A percentile compares a stretch with the other conserved stretches of the same genome.
Conservation (phyloP, 2,888 invertebrate genomes). For the Invenusta paracnida region DNA sequence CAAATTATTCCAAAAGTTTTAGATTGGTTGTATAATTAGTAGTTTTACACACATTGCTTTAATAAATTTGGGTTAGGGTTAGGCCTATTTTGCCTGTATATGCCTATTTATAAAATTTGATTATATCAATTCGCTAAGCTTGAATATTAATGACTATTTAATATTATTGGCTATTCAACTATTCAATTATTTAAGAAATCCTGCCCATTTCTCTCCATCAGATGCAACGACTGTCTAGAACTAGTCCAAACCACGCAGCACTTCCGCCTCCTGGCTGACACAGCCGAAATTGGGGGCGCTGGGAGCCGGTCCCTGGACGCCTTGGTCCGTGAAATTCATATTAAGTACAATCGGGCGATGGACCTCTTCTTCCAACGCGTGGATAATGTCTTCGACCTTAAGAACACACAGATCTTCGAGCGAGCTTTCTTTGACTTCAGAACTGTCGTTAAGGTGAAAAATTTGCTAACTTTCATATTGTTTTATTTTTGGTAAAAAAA, state of each 20-base stretch:
- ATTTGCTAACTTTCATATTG: no score
- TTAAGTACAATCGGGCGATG: constrained; percentile 55
- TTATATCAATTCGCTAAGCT: no score
- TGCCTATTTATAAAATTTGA: no score
- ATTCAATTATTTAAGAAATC: no score
- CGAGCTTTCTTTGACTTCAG: constrained; percentile 58
- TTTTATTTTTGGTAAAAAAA: no score
- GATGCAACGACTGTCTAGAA: constrained; percentile 60
- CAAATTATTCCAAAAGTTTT: no score
- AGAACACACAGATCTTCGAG: constrained; percentile 58
- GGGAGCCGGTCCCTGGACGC: constrained; percentile 58
- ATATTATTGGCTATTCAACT: no score
- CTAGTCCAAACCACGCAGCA: constrained; percentile 59
- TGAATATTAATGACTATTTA: no score
- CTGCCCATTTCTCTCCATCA: constrained; percentile 44
- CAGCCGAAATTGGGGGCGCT: constrained; percentile 59
- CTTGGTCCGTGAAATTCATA: constrained; percentile 58
- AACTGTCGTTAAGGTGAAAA: constrained; percentile 58
- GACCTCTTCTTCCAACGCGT: constrained; percentile 55
- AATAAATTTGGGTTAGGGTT: no score
- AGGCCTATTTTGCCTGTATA: no score
- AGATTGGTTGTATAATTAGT: no score
- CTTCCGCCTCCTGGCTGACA: constrained; percentile 57
- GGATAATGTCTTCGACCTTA: constrained; percentile 56
- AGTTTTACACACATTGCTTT: no score